A percentile compares a stretch with the other conserved stretches of the same genome.
Evolutionary conservation across 1,140 invertebrate genomes (phyloP).

Genomic region (Coptotermes formosanus): DNA sequence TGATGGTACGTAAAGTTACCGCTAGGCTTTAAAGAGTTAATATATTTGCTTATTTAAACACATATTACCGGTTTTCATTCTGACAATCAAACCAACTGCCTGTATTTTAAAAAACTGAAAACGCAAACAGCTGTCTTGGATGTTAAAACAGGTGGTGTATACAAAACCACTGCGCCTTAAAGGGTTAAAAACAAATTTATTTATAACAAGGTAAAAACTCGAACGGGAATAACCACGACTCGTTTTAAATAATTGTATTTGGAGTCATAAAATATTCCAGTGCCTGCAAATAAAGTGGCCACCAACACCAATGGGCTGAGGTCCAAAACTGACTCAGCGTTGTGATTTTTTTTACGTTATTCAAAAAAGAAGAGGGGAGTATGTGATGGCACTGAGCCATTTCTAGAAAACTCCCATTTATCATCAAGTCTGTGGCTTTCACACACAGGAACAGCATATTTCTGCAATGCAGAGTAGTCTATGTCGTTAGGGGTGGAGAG

Average conservation of each 20-base stretch:
- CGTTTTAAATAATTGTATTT: neutral
- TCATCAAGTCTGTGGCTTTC: constrained; percentile 12
- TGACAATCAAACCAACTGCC: too few relatives aligned
- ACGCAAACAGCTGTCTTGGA: too few relatives aligned
- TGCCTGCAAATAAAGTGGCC: neutral
- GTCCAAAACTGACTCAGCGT: constrained; percentile 8
- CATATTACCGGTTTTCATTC: too few relatives aligned
- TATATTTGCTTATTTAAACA: too few relatives aligned
- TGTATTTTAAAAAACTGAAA: too few relatives aligned
- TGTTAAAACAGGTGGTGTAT: too few relatives aligned
- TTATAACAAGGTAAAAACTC: too few relatives aligned
- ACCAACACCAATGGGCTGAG: neutral
- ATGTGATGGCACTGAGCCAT: neutral
- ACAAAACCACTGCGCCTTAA: too few relatives aligned
- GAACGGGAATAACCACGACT: neutral
- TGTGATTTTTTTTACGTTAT: neutral
- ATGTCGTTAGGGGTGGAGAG: neutral
- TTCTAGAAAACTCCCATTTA: neutral
- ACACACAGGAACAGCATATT: neutral
- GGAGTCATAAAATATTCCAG: neutral
- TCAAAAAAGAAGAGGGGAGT: neutral
- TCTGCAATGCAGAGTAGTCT: neutral
- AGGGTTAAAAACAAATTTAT: too few relatives aligned
- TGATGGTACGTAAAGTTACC: too few relatives aligned
- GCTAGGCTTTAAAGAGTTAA: too few relatives aligned